Conservation (phyloP, 1,140 invertebrate genomes). For the Drosophila ananassae region DNA sequence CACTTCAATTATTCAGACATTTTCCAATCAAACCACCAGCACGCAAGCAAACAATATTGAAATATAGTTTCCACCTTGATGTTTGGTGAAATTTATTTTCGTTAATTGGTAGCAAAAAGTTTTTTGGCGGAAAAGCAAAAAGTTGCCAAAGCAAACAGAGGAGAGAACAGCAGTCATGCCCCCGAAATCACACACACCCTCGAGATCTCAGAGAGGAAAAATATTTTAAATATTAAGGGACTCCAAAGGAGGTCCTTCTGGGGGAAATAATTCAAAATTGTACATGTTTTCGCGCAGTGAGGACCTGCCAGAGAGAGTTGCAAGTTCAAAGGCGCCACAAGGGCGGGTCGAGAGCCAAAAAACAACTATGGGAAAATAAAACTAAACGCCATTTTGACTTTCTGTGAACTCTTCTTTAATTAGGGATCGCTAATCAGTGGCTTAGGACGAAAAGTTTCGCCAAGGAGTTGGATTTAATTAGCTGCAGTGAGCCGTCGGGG, state of each 20-base stretch:
- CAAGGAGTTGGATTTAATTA: constrained; percentile 35
- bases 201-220: constrained; percentile 10
- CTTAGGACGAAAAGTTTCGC: constrained; percentile 23
- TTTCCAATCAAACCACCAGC: constrained; percentile 37
- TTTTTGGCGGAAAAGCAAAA: constrained; percentile 26
- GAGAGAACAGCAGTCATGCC: constrained; percentile 4
- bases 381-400: constrained; percentile 16
- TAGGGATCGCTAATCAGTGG: constrained; percentile 43
- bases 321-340: constrained; percentile 55
- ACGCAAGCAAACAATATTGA: constrained; percentile 42
- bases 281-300: constrained; percentile 7
- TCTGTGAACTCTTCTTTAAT: constrained; percentile 43
- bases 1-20: constrained; percentile 52
- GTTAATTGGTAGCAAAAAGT: constrained; percentile 65
- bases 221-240: constrained; percentile 4
- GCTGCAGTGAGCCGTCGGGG: not conserved
- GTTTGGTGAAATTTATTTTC: constrained; percentile 50
- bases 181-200: constrained; percentile 31
- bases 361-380: no score
- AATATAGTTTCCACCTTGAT: constrained; percentile 57
- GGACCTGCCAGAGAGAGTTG: constrained; percentile 13
- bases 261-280: not conserved
- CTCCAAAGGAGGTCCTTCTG: not conserved
- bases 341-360: constrained; percentile 10
- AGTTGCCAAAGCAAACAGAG: constrained; percentile 43